Evolutionary conservation across 2,888 invertebrate genomes (phyloP), one percentile per base, ranked within the genome.

Genomic region (Drosophila nigricruria): DNA sequence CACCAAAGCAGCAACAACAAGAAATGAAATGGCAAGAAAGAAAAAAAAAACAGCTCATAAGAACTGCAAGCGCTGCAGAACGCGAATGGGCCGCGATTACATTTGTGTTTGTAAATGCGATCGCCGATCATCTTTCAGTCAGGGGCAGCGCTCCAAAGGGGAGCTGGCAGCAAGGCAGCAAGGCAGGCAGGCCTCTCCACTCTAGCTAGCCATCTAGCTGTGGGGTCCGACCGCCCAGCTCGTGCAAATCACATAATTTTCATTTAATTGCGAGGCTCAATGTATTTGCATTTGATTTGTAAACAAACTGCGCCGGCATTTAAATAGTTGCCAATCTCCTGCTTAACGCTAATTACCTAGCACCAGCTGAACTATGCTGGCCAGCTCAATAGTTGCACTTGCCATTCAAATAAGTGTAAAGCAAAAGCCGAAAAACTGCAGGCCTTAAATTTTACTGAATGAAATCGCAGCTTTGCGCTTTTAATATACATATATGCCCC

Each of bases 81-180:
- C 36, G 38, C 67, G 62, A 75, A 53, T 34, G 53, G 53, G 36
- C 52, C 64, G 73, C 79, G 82, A 65, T 73, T 83, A 82, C 86
- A 83, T 60, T 84, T 73, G 74, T 73, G 68, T 72, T 88, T 86
- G 87, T 86, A 78, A 86, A 83, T 81, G 81, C 84, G 87, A 88
- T 84, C 84, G 76, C 71, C 57, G 86, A 89, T 86, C 86, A 88
- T 82, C 88, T 87, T 87, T 89, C 84, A 88, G 68, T 62, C 58
- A 47, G 67, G 16, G 38, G 56, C 47, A 36, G 58, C 40, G 47
- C 16, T 34, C 49, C 40, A 18, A 36, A n/a, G 42, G 27, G 54
- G 42, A 30, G 5, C 14, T 0, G 42, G 16, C 12, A 9, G 32
- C 23, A n/a, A 4, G 20, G 20, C 43, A 1, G 40, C 6, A 10